These are phyloP conservation scores for Haplochromis burtoni DNA, from an alignment of 2,113 vertebrate species.

Conservation along the genomic window DNA sequence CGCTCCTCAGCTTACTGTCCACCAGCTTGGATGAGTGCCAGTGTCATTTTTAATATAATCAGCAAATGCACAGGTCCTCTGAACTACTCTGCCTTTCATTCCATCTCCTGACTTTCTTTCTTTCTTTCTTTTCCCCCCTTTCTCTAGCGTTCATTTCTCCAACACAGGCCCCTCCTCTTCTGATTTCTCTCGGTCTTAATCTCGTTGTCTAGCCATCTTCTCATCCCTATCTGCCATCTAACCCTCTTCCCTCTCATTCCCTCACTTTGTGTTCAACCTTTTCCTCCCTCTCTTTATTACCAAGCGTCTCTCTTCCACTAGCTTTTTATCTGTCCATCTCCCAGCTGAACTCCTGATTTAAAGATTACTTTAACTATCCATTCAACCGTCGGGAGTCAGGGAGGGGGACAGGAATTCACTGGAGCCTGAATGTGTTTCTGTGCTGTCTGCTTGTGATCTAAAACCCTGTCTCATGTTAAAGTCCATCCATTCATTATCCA, in stretches of 20 bases:
- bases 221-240: not conserved
- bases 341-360: constrained; percentile 41
- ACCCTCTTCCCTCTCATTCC: not conserved
- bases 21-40: constrained; percentile 14
- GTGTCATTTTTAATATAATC: constrained; percentile 39
- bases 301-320: not conserved
- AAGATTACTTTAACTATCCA: constrained; percentile 50
- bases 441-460: constrained; percentile 49
- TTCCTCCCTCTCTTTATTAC: not conserved
- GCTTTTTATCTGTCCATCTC: constrained; percentile 30
- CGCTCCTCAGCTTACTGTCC: constrained; percentile 3
- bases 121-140: not conserved
- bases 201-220: constrained; percentile 7
- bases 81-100: not conserved
- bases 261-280: not conserved
- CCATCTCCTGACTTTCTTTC: not conserved
- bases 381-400: not conserved
- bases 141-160: not conserved
- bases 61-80: not conserved
- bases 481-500: constrained; percentile 42
- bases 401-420: constrained; percentile 10
- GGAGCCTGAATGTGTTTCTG: constrained; percentile 33
- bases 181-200: constrained; percentile 20
- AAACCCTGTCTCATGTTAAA: constrained; percentile 54
- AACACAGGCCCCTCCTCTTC: not conserved